A percentile compares a stretch with the other conserved stretches of the same genome.
Evolutionary conservation across 1,140 invertebrate genomes (phyloP).

Genomic region (Bombus polaris): DNA sequence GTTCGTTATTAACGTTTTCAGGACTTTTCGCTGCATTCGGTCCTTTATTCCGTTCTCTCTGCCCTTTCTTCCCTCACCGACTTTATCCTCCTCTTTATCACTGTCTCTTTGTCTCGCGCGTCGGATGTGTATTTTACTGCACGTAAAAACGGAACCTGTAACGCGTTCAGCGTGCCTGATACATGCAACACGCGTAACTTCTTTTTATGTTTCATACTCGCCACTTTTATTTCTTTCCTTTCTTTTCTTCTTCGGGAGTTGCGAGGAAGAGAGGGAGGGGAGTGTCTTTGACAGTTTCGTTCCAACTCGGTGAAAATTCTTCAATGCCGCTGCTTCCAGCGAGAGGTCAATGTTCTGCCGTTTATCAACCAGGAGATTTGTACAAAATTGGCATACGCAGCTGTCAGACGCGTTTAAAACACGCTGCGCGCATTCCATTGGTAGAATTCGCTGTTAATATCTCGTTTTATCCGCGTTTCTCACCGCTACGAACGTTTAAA

Average conservation of each 20-base stretch:
- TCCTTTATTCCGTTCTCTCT: background rate
- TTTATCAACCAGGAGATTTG: no score
- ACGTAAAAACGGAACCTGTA: constrained; percentile 27
- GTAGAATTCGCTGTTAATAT: no score
- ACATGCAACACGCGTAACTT: background rate
- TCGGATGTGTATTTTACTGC: constrained; percentile 10
- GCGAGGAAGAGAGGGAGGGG: fast-evolving
- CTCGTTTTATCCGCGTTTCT: no score
- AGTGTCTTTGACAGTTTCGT: background rate
- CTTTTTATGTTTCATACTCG: background rate
- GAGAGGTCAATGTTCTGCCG: no score
- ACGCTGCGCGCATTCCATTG: no score
- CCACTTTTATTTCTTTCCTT: no score
- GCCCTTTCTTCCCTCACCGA: background rate
- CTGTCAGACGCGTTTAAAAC: no score
- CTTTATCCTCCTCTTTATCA: background rate
- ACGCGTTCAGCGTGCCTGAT: background rate
- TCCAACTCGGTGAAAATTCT: background rate
- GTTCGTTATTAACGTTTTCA: constrained; percentile 55
- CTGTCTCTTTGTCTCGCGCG: background rate
- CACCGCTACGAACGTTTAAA: no score
- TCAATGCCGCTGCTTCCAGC: background rate
- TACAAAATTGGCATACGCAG: no score
- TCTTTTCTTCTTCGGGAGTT: background rate
- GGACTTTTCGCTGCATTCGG: constrained; percentile 7